A percentile compares a stretch with the other conserved stretches of the same genome.
Evolutionary conservation across 2,888 invertebrate species (phyloP).

Genomic region (Oscheius sp.): DNA sequence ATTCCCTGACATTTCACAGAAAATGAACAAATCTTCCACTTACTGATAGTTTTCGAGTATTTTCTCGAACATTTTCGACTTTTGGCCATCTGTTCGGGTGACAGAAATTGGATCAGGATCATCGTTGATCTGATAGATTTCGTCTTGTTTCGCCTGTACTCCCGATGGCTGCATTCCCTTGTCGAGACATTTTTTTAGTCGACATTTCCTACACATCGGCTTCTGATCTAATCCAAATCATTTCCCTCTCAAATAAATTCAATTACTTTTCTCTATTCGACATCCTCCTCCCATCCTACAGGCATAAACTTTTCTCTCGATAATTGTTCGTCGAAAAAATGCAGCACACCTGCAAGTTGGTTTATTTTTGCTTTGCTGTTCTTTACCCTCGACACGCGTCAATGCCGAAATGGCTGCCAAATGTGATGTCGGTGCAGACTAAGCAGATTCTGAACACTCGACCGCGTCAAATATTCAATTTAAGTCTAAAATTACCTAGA

Average conservation of each 20-base stretch:
- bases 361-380: neutral
- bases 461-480: neutral
- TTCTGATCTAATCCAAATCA: neutral
- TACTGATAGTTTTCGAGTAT: constrained; percentile 14
- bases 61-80: constrained; percentile 2
- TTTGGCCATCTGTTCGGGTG: neutral
- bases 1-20: neutral
- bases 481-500: neutral
- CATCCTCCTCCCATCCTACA: constrained; percentile 19
- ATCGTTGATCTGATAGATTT: neutral
- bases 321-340: constrained; percentile 3
- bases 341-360: constrained; percentile 7
- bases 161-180: constrained; percentile 22
- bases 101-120: constrained; percentile 3
- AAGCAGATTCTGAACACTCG: constrained; percentile 1
- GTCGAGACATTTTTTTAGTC: constrained; percentile 12
- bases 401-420: constrained; percentile 16
- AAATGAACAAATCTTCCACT: neutral
- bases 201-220: constrained; percentile 25
- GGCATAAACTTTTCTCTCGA: constrained; percentile 13
- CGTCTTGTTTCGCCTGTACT: constrained; percentile 14
- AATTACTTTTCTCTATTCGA: constrained; percentile 6
- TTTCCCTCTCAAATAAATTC: neutral
- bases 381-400: constrained; percentile 8
- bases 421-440: neutral